Evolutionary conservation across 2,888 invertebrate species (phyloP), one percentile per base, ranked within the genome.

Genomic region (Xiphydria camelus): DNA sequence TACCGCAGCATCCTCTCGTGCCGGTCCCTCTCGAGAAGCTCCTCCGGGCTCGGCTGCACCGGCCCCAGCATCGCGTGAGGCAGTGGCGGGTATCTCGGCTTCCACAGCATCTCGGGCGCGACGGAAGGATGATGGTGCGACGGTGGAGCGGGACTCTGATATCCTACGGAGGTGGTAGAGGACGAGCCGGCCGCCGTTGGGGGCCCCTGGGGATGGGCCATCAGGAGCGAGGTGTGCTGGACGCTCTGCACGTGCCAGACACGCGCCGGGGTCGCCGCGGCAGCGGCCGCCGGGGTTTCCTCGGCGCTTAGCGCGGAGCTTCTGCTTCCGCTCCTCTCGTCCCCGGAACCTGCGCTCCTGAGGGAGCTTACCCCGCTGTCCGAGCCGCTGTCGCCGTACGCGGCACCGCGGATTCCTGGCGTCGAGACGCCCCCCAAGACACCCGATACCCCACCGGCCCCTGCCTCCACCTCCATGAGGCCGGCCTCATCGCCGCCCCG

Each of bases 351-450:
- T 66, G 84, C 83, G 68, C 86, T 86, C 64, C 87, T 82, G 69
- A 87, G 79, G 45, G 87, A 87, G 77, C 88, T 87, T 80, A 88
- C 85, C 78, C 88, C 85, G 70, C 84, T 84, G 77, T 85, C 85
- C 44, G 77, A 77, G 36, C 75, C 73, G 77, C 81, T 82, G 70
- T 80, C 81, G 35, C 76, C 76, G 66, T 78, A 78, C 69, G 78
- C 68, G 56, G 70, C 64, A 51, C 35, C 31, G 19, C 79, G 56
- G 73, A 69, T 64, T 77, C 78, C 73, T 76, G 70, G 65, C 78
- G 70, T 56, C 81, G 73, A 66, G 76, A 50, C 50, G 21, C 39
- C 37, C 15, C 45, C 50, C 39, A 60, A 50, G 17, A 59, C 57
- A 20, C 51, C 47, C 50, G 57, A 57, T 35, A 62, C 61, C 40